Percentiles rank a stretch among this genome's conserved stretches.
phyloP scores from a whole-genome alignment of 2,113 vertebrate species.

The Recurvirostra avosetta region DNA sequence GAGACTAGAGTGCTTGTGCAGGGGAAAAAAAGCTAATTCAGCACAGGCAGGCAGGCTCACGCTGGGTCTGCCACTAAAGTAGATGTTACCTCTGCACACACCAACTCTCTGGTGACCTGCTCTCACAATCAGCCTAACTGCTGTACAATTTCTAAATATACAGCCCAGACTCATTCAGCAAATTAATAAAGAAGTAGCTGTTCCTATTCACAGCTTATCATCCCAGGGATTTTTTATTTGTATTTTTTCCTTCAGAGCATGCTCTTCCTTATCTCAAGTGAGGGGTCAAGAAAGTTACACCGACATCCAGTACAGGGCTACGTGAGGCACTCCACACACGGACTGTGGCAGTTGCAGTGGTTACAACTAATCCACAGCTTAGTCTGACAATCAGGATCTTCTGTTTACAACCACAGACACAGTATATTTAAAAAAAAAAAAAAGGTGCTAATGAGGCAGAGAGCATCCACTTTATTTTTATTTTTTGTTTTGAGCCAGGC shows the following conservation, averaged over 20 bases:
- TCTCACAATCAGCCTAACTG: background rate
- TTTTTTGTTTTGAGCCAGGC: background rate
- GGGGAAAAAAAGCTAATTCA: background rate
- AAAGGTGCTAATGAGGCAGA: background rate
- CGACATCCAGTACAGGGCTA: background rate
- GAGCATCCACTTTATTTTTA: background rate
- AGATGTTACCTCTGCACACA: background rate
- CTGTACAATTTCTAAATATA: background rate
- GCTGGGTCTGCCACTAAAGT: background rate
- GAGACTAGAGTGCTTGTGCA: background rate
- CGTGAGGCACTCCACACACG: background rate
- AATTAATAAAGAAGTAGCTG: background rate
- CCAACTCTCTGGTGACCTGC: background rate
- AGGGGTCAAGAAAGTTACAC: background rate
- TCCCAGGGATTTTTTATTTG: background rate
- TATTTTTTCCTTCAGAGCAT: background rate
- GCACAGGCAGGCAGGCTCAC: background rate
- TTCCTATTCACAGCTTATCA: background rate
- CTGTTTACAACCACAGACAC: background rate
- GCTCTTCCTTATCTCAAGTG: background rate
- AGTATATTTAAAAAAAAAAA: background rate
- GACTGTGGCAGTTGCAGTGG: background rate
- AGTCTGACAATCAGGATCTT: background rate
- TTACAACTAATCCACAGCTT: background rate
- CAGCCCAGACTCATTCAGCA: background rate